Evolutionary conservation across 2,797 vertebrate species (phyloP), one percentile per base, ranked within the genome.

Genomic region (Onychomys leucogaster): DNA sequence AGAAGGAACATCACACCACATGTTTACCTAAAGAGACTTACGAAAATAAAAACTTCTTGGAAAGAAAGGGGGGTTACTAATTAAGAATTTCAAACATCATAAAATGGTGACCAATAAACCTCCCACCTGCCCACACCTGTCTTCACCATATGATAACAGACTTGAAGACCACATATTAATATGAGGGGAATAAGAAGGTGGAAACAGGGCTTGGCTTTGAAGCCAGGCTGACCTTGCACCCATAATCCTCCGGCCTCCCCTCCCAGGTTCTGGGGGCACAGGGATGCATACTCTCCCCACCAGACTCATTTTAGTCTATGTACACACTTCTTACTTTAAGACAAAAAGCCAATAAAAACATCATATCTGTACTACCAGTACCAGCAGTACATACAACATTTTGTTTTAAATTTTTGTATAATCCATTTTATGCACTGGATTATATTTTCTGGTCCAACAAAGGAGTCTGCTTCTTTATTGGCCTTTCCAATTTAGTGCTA

Each of bases 341-440:
- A 90, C 37, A 90, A 96, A 97, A 95, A 37, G 63, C 6, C 34
- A 91, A 90, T 61, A 65, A 89, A 92, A 88, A 83, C 57, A 84
- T 91, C 23, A 6, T 63, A 90, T 80, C 55, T 93, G 49, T 52
- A 52, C 49, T 52, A 52, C 49, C 12, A 52, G 16, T 23, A 88
- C 11, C 19, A 75, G 16, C 52, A 96, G 46, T 41, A 89, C 16
- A 81, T 1, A 90, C 14, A 89, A 75, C 27, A 43, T 3, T 85
- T 46, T 69, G 77, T 34, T 95, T 92, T 90, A 57, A 85, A 89
- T 81, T 91, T 73, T 0, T 69, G 2, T 71, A 4, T 83, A 93
- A 81, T 29, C 25, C 21, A 57, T 80, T 92, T 88, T 75, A 91
- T 81, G 29, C 27, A 82, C 92, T 95, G 57, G 90, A 57, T 34